Evolutionary conservation across 2,888 invertebrate genomes (phyloP), one percentile per base, ranked within the genome.

Genomic region (Metopia argyrocephala): DNA sequence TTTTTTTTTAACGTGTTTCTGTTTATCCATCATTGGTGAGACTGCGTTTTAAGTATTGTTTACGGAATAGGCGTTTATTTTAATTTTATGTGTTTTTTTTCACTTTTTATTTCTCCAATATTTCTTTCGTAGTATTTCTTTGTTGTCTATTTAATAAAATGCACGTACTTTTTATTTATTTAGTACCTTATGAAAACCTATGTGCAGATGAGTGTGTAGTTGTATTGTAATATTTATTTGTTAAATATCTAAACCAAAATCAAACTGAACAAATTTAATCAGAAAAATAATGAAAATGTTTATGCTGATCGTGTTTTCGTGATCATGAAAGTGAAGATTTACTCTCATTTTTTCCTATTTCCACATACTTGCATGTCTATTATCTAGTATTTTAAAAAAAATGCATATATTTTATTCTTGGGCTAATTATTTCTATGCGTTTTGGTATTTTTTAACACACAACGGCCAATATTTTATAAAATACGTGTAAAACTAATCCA

Each of bases 61-160:
- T 76, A 76, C 66, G 52, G 69, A 65, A 66, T 73, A 64, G 46
- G 9, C 54, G 21, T 73, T 54, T 66, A 25, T 70, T 76, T 76
- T 73, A 64, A 54, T 76, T 65, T 57, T 21, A 45, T 50, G 56
- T 68, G 61, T 61, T 54, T n/a, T 65, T 2, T 50, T 1, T 31
- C 31, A 31, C 1, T 59, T 75, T 75, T 75, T 48, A n/a, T n/a
- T n/a, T n/a, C n/a, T 38, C 15, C 38, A 38, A 15, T 38, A 38
- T 9, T 38, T 38, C 15, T 15, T 15, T 38, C 15, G 9, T 12
- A 5, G 15, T 15, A 38, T 38, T 38, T 38, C 12, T 38, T 15
- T 38, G 38, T 4, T 38, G 15, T 15, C 38, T 38, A 38, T 15
- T 38, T 12, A 38, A 38, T 9, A 38, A 38, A 45, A 25, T n/a